Evolutionary conservation across 2,113 vertebrate genomes (phyloP).

Genomic region (Petroica traversi): DNA sequence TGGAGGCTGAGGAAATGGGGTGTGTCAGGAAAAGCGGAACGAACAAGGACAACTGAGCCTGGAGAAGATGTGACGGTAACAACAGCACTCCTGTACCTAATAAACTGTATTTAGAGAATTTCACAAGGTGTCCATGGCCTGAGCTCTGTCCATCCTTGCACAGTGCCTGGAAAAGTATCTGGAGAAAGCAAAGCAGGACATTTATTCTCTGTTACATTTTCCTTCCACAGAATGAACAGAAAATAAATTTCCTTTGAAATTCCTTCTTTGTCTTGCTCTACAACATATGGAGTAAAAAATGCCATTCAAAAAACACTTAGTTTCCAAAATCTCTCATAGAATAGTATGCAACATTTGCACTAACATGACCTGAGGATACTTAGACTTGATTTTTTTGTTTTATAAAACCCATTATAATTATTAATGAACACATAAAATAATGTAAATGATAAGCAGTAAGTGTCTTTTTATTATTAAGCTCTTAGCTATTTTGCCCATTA

Average conservation of each 20-base stretch:
- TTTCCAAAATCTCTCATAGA: not conserved
- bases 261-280: not conserved
- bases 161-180: not conserved
- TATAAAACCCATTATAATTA: slow-evolving; percentile 54
- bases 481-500: slow-evolving; percentile 54
- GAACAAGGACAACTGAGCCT: not conserved
- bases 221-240: not conserved
- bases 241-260: not conserved
- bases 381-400: slow-evolving; percentile 41
- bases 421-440: slow-evolving; percentile 33
- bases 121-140: not conserved
- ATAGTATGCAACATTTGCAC: not conserved
- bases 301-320: not conserved
- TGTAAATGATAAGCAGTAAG: slow-evolving; percentile 18
- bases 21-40: not conserved
- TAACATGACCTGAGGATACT: slow-evolving; percentile 34
- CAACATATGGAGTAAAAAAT: not conserved
- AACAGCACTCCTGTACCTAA: not conserved
- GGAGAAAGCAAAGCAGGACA: not conserved
- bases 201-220: not conserved
- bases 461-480: slow-evolving; percentile 21
- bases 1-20: not conserved
- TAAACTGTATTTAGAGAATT: not conserved
- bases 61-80: not conserved
- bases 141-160: not conserved